These are phyloP conservation scores for Grammomys surdaster DNA, from an alignment of 2,113 vertebrate genomes.

Conservation along the genomic window DNA sequence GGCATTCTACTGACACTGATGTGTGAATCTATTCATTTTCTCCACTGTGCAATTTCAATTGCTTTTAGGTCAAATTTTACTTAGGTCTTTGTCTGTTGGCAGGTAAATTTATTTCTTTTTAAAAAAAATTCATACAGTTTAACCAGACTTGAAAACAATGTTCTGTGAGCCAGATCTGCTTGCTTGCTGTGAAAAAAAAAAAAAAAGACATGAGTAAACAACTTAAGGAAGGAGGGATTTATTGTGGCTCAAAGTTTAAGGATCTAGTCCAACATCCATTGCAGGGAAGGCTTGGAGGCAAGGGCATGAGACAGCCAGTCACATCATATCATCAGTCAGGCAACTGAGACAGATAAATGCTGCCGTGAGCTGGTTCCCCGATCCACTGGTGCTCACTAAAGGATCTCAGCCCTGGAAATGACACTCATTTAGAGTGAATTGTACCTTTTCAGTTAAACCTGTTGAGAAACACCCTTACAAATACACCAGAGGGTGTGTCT, in stretches of 20 bases:
- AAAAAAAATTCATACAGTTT: not conserved
- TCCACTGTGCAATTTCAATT: not conserved
- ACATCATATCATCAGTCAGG: not conserved
- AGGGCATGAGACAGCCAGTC: not conserved
- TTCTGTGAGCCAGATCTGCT: not conserved
- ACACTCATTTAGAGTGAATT: not conserved
- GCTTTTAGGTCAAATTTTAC: not conserved
- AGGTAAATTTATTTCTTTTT: not conserved
- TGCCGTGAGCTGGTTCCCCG: too few species aligned
- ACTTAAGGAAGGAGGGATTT: not conserved
- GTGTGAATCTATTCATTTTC: not conserved
- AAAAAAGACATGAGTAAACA: not conserved
- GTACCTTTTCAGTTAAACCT: not conserved
- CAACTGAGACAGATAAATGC: too few species aligned
- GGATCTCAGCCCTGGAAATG: not conserved
- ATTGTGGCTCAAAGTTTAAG: not conserved
- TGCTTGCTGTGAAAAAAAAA: not conserved
- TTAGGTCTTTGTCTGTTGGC: not conserved
- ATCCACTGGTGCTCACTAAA: not conserved
- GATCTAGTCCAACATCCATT: not conserved
- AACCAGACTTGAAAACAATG: not conserved
- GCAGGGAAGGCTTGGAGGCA: not conserved
- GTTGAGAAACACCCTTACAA: not conserved
- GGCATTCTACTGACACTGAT: not conserved
- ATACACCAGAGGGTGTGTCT: not conserved